These are phyloP conservation scores for Phoebastria nigripes DNA, from an alignment of 2,797 vertebrate genomes.

Conservation along the genomic window DNA sequence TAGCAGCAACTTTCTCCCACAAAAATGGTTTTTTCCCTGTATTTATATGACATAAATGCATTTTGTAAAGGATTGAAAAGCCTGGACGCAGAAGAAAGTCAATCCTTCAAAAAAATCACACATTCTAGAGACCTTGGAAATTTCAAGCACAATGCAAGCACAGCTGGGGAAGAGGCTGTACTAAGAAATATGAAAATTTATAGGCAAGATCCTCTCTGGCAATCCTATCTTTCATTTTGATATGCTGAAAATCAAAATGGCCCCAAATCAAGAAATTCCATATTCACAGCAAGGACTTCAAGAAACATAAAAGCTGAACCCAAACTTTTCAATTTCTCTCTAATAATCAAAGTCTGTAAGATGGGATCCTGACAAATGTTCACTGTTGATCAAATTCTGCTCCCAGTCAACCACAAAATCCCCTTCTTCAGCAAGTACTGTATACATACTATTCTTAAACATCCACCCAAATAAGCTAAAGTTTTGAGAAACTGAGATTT, in stretches of 20 bases:
- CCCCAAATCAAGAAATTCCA: background rate
- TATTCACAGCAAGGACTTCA: background rate
- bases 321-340: background rate
- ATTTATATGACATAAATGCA: background rate
- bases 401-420: background rate
- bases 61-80: background rate
- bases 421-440: background rate
- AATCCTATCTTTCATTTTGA: background rate
- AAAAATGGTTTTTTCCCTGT: rapidly evolving
- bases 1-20: background rate
- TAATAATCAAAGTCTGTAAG: background rate
- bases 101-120: background rate
- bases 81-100: background rate
- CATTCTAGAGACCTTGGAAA: background rate
- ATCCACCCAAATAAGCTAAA: background rate
- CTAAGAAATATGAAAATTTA: background rate
- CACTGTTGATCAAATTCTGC: background rate
- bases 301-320: background rate
- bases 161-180: background rate
- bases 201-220: background rate
- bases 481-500: background rate
- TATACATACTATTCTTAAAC: background rate
- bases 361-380: background rate
- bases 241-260: background rate
- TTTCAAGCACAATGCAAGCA: background rate